Percentiles rank a stretch among this genome's conserved stretches.
These are phyloP conservation scores for Chaunax sp. DNA, from an alignment of 2,797 vertebrate genomes.

Conservation along the genomic window DNA sequence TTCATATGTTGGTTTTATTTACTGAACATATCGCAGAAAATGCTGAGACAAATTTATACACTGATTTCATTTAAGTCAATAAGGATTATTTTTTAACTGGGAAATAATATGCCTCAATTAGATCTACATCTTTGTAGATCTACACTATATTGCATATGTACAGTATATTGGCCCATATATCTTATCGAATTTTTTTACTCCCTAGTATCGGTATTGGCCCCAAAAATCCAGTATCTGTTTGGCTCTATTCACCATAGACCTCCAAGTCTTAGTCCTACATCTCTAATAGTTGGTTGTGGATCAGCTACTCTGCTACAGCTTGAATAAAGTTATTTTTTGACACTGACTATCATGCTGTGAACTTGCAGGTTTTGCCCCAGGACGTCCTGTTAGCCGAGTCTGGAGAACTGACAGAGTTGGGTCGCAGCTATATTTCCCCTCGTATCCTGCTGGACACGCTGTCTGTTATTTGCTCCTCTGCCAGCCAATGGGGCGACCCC, in stretches of 20 bases:
- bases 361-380: conserved; percentile 84
- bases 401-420: conserved; percentile 89
- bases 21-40: no score
- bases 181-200: no score
- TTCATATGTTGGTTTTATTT: no score
- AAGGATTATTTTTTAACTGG: no score
- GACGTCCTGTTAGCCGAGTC: conserved; percentile 88
- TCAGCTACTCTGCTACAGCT: not conserved
- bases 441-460: conserved; percentile 90
- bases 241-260: not conserved
- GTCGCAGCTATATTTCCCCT: conserved; percentile 87
- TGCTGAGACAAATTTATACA: no score
- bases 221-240: not conserved
- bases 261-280: not conserved
- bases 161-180: no score
- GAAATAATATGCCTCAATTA: no score
- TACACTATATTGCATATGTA: no score
- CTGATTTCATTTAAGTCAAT: no score
- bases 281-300: not conserved
- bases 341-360: not conserved
- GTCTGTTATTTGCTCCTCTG: conserved; percentile 86
- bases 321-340: no score
- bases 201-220: not conserved
- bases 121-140: no score
- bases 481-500: conserved; percentile 85